Base-by-base conservation (phyloP, 1,140 invertebrate species). In the Drosophila tani region DNA sequence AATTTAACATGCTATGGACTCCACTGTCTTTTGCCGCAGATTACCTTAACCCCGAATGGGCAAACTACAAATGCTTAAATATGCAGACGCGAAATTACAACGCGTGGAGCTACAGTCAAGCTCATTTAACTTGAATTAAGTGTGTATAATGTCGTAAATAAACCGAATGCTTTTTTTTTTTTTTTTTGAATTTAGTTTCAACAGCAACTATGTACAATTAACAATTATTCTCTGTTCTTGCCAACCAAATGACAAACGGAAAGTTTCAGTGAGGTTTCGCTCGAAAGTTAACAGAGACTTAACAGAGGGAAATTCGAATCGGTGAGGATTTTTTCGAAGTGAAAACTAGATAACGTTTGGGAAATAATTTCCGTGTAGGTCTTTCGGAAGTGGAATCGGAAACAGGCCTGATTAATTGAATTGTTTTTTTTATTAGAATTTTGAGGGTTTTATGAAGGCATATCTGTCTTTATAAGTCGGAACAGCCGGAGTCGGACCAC, bases 61-160 rank as follows among this genome's bases (percentile, higher is more conserved):
- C 53, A 32, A 71, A 50, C 53, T 55, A 71, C 68, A 40, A 56
- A 41, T 71, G 67, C n/a, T 73, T 50, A 43, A 74, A 60, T 74
- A 73, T 73, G 70, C 67, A 60, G 19, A 73, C 53, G 57, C 50
- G 38, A 45, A 73, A 74, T 74, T 74, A 74, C 69, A 71, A 51
- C 67, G 24, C 47, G 14, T 51, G 21, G 27, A 19, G 6, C 41
- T 43, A 70, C 64, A 70, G 67, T 68, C 5, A 3, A 47, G 17
- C 40, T 17, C 5, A n/a, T n/a, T 7, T 68, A 24, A 38, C 1
- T 21, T 35, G 8, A 2, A 47, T 2, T 2, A 9, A 14, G 6
- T 29, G 7, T 6, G 27, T 19, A 2, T 19, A 8, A n/a, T 41
- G 5, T 15, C 40, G 40, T 6, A 15, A 41, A 41, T 15, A 41